Evolutionary conservation across 2,797 vertebrate species (phyloP).

Genomic region (Sarcoramphus papa): DNA sequence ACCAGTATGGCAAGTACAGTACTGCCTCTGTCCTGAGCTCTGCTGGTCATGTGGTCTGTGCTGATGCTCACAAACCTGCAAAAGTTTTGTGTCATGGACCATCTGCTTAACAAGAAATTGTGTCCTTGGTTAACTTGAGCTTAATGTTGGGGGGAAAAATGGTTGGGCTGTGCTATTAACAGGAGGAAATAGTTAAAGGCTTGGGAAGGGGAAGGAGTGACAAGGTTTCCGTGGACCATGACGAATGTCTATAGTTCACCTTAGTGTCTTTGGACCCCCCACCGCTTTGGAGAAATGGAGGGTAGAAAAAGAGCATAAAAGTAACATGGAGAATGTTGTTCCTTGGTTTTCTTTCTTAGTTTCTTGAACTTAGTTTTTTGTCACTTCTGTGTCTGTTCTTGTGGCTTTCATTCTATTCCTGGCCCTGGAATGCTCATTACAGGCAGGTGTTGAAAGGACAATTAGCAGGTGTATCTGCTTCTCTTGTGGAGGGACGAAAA

Average conservation of each 20-base stretch:
- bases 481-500: neutral
- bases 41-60: neutral
- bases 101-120: neutral
- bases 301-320: neutral
- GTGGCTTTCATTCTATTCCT: neutral
- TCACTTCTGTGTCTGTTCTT: neutral
- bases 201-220: neutral
- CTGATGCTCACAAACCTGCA: neutral
- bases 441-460: neutral
- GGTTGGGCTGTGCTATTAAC: neutral
- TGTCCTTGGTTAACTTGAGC: neutral
- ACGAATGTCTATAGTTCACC: neutral
- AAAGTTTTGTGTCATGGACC: neutral
- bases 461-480: neutral
- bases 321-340: neutral
- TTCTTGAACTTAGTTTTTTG: neutral
- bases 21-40: neutral
- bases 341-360: neutral
- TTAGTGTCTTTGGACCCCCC: neutral
- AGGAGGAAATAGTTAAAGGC: neutral
- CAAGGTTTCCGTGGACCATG: neutral
- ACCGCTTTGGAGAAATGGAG: neutral
- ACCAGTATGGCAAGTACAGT: rapidly evolving
- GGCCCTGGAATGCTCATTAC: neutral
- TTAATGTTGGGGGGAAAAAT: neutral